A percentile compares a stretch with the other conserved stretches of the same genome.
Conservation (phyloP, 2,888 invertebrate species). For the Tromatobia lineatoria region DNA sequence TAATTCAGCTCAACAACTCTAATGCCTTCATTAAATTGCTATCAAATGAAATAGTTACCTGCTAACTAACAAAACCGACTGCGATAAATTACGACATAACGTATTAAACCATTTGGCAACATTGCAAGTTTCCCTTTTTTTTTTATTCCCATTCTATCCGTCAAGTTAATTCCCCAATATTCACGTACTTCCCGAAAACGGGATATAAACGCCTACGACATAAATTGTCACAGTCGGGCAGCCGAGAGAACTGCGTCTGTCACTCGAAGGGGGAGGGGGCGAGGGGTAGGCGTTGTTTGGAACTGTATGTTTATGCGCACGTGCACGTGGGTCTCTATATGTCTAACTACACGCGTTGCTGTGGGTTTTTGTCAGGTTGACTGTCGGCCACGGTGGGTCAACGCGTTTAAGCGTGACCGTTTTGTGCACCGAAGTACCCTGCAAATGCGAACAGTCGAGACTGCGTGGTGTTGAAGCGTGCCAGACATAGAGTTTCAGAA, state of each 20-base stretch:
- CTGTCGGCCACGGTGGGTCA: constrained; percentile 37
- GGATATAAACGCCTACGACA: constrained; percentile 51
- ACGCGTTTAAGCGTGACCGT: constrained; percentile 59
- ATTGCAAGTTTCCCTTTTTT: constrained; percentile 2
- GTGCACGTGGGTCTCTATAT: constrained; percentile 43
- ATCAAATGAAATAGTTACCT: not conserved
- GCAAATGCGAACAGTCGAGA: constrained; percentile 23
- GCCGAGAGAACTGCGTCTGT: constrained; percentile 58
- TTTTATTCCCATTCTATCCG: constrained; percentile 45
- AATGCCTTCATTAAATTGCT: not conserved
- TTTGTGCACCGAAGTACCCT: constrained; percentile 19
- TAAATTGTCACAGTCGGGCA: constrained; percentile 57
- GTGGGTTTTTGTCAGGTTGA: constrained; percentile 62
- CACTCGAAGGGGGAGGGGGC: constrained; percentile 37
- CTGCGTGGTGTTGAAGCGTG: constrained; percentile 27
- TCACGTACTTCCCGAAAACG: constrained; percentile 12
- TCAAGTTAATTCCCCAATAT: constrained; percentile 57
- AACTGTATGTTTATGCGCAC: constrained; percentile 66
- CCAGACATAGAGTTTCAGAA: not conserved
- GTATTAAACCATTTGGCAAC: constrained; percentile 12
- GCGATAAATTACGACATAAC: not conserved
- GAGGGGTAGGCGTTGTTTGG: constrained; percentile 44
- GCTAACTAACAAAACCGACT: too few relatives aligned
- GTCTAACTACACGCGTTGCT: constrained; percentile 25
- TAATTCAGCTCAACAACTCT: not conserved